Percentiles rank a stretch among this genome's conserved stretches.
Conservation (phyloP, 2,888 invertebrate species). For the Amblyjoppa proteus region DNA sequence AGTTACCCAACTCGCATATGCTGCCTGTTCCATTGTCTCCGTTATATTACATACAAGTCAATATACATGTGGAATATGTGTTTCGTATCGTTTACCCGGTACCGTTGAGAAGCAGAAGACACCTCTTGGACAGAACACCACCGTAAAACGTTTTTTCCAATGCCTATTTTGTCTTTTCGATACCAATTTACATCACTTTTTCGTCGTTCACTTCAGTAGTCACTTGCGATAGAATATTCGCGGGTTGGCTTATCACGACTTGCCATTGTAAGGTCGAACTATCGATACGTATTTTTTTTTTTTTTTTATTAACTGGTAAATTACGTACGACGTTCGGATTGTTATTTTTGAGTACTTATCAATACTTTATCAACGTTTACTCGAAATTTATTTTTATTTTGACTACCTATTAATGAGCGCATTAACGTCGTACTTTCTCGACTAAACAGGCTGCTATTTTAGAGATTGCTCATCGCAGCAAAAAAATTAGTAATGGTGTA, state of each 20-base stretch:
- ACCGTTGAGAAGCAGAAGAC: slow-evolving; percentile 70
- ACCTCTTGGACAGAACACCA: slow-evolving; percentile 78
- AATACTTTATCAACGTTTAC: background rate
- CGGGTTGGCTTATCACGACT: slow-evolving; percentile 4
- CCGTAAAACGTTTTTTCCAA: slow-evolving; percentile 44
- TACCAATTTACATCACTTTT: slow-evolving; percentile 26
- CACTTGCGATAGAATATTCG: slow-evolving; percentile 20
- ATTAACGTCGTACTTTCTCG: too few species aligned
- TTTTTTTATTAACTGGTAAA: background rate
- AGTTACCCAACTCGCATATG: slow-evolving; percentile 75
- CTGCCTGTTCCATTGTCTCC: slow-evolving; percentile 66
- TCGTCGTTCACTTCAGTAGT: slow-evolving; percentile 28
- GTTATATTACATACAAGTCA: slow-evolving; percentile 20
- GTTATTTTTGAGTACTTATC: slow-evolving; percentile 8
- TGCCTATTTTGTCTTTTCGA: slow-evolving; percentile 11
- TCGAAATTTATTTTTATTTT: too few species aligned
- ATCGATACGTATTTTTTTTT: slow-evolving; percentile 4
- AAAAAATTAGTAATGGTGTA: too few species aligned
- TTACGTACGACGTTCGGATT: background rate
- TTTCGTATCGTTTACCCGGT: slow-evolving; percentile 58
- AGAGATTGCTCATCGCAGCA: too few species aligned
- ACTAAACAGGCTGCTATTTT: too few species aligned
- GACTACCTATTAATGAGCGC: too few species aligned
- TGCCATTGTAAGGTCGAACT: slow-evolving; percentile 2
- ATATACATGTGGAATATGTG: slow-evolving; percentile 50